Base-by-base conservation (phyloP, 2,797 vertebrate species). In the Dipus sagitta region DNA sequence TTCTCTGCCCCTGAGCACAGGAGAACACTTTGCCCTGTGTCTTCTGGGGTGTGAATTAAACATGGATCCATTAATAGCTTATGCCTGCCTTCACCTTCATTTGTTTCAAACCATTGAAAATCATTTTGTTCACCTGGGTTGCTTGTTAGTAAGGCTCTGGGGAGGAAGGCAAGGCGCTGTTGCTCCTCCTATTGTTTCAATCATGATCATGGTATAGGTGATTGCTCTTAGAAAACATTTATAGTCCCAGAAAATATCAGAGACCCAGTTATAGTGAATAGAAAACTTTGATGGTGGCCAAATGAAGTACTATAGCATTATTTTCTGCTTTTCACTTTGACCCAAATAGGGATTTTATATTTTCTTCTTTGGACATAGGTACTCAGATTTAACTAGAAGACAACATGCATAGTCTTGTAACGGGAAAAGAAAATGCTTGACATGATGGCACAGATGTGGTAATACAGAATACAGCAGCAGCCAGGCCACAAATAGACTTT, bases 141-240 rank as follows among this genome's bases (percentile, higher is more conserved):
- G 52, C 62, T 88, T 85, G 70, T 89, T 89, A 82, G 28, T 75
- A 60, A 93, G 42, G n/a, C 7, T 54, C 88, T 28, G n/a, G 94
- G 75, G 79, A 90, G 1, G 13, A 91, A 91, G 65, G n/a, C 28
- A 77, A 94, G 85, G 70, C 54, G 47, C 26, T 80, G 20, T 86
- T 71, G n/a, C 78, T 88, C n/a, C 18, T 87, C 60, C 38, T 89
- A 72, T 28, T 21, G 64, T 38, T 18, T 86, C 54, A 58, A 3
- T 58, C 54, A 58, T 58, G 54, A 14, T 58, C 12, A 93, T 83
- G 20, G 30, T 30, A 52, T 76, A 52, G 60, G 68, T 85, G 20
- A 92, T 81, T 67, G 60, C n/a, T 78, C 34, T 93, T 47, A n/a
- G 32, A 92, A 95, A 96, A 88, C 32, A 83, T 88, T 91, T 79